Percentiles rank a stretch among this genome's conserved stretches.
These are phyloP conservation scores for Tortrix viridana DNA, from an alignment of 2,888 invertebrate genomes.

Conservation along the genomic window DNA sequence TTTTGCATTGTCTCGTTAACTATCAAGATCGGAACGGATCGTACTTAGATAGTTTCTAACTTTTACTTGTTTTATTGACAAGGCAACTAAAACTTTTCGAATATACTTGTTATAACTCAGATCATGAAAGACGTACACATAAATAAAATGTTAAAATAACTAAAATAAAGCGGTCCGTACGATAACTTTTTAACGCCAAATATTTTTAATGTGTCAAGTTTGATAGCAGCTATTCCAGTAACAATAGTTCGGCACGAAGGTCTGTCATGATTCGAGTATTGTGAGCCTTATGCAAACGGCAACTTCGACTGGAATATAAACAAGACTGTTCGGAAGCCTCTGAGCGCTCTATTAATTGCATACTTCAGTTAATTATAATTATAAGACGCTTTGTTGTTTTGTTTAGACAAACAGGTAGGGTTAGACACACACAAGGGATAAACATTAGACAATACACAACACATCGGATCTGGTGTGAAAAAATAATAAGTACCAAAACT, in stretches of 20 bases:
- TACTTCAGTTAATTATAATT: constrained; percentile 58
- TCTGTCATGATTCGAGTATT: constrained; percentile 76
- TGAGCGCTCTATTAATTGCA: constrained; percentile 71
- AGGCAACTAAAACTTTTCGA: constrained; percentile 58
- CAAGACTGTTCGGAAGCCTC: constrained; percentile 79
- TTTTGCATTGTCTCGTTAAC: constrained; percentile 80
- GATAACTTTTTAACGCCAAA: constrained; percentile 21
- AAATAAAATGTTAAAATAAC: constrained; percentile 39
- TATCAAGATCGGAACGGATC: constrained; percentile 45
- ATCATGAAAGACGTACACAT: constrained; percentile 68
- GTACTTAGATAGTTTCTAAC: constrained; percentile 31
- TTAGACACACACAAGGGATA: constrained; percentile 95
- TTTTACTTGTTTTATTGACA: constrained; percentile 36
- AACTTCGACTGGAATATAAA: constrained; percentile 72
- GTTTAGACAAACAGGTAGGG: constrained; percentile 85
- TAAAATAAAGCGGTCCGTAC: constrained; percentile 34
- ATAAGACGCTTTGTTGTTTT: constrained; percentile 74
- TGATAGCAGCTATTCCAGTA: constrained; percentile 24
- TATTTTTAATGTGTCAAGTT: constrained; percentile 25
- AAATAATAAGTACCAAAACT: constrained; percentile 66
- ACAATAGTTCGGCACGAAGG: constrained; percentile 40
- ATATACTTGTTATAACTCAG: constrained; percentile 60
- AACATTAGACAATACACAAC: constrained; percentile 96
- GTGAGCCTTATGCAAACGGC: constrained; percentile 58
- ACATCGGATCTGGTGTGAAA: constrained; percentile 85